phyloP scores from a whole-genome alignment of 2,888 invertebrate species.

The Macrophya alboannulata region DNA sequence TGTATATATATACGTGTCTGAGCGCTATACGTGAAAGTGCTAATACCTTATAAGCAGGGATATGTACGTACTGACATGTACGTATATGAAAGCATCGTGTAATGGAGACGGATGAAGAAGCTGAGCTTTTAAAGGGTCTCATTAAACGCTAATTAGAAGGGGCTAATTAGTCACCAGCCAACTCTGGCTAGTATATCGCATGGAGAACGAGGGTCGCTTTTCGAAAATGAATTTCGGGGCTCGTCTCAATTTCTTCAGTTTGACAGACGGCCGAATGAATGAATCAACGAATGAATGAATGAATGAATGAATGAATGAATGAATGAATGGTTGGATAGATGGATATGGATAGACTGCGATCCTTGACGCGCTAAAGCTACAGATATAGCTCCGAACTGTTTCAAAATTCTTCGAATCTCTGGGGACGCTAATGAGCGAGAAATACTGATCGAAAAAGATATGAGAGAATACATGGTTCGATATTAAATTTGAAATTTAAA shows the following conservation, averaged over 20 bases:
- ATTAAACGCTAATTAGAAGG: conserved; percentile 69
- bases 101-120: conserved; percentile 55
- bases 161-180: conserved; percentile 68
- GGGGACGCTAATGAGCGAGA: not conserved
- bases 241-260: conserved; percentile 22
- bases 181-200: conserved; percentile 55
- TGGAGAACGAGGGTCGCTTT: conserved; percentile 11
- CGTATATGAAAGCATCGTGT: conserved; percentile 37
- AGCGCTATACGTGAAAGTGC: not conserved
- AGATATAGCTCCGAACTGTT: not conserved
- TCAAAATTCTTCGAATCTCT: not conserved
- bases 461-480: not conserved
- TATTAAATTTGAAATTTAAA: not conserved
- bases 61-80: not conserved
- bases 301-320: not conserved
- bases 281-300: not conserved
- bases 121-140: conserved; percentile 67
- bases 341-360: not conserved
- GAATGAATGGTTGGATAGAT: not conserved
- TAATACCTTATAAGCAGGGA: not conserved
- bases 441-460: not conserved
- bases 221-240: conserved; percentile 7
- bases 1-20: too few relatives aligned
- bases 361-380: not conserved
- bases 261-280: conserved; percentile 8